phyloP scores from a whole-genome alignment of 2,888 invertebrate species.

The Tuta absoluta region DNA sequence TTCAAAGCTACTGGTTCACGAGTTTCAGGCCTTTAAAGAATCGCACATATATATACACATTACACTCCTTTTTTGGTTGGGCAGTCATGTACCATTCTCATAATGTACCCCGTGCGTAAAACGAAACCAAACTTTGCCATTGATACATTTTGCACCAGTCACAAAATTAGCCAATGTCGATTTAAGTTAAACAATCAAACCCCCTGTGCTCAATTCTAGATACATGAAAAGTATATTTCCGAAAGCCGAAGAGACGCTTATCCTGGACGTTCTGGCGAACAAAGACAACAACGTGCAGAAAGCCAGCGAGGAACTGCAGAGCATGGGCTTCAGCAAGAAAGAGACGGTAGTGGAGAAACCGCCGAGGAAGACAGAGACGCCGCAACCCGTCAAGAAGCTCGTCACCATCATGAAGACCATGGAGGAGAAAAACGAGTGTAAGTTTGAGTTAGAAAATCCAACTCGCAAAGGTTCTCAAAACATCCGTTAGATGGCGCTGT shows the following conservation, averaged over 20 bases:
- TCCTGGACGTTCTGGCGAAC: slow-evolving; percentile 90
- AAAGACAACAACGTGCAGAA: slow-evolving; percentile 95
- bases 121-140: too few relatives aligned
- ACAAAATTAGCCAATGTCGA: too few relatives aligned
- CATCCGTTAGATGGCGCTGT: too few relatives aligned
- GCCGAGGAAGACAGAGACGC: slow-evolving; percentile 52
- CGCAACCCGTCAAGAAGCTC: slow-evolving; percentile 72
- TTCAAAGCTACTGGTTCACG: too few relatives aligned
- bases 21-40: too few relatives aligned
- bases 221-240: slow-evolving; percentile 96
- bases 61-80: too few relatives aligned
- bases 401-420: slow-evolving; percentile 84
- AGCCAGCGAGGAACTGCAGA: slow-evolving; percentile 89
- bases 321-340: slow-evolving; percentile 91
- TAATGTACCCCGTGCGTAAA: too few relatives aligned
- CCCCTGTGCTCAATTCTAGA: slow-evolving; percentile 74
- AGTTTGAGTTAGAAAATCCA: slow-evolving; percentile 42
- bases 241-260: slow-evolving; percentile 92
- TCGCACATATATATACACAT: too few relatives aligned
- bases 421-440: slow-evolving; percentile 87
- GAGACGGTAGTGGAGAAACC: slow-evolving; percentile 76
- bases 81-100: too few relatives aligned
- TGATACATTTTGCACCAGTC: too few relatives aligned
- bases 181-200: too few relatives aligned
- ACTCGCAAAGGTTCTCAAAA: too few relatives aligned